Evolutionary conservation across 2,113 vertebrate genomes (phyloP).

Genomic region (Heterotilapia buettikoferi): DNA sequence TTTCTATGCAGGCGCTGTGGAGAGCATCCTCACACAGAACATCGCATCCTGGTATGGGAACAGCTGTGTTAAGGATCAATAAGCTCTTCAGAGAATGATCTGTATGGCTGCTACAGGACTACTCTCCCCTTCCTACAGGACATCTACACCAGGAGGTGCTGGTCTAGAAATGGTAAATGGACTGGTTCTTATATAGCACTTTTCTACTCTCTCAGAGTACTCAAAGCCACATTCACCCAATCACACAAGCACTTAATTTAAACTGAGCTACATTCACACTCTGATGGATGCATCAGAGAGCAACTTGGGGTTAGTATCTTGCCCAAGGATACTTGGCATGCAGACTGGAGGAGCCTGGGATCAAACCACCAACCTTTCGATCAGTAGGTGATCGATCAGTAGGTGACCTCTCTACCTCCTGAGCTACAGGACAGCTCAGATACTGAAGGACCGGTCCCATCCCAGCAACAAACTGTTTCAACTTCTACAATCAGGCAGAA

Average conservation of each 20-base stretch:
- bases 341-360: not conserved
- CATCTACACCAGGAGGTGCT: not conserved
- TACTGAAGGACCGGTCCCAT: accelerated
- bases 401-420: not conserved
- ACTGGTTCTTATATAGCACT: not conserved
- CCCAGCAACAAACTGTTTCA: not conserved
- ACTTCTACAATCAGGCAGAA: not conserved
- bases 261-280: not conserved
- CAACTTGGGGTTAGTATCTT: accelerated
- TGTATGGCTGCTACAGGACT: not conserved
- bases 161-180: not conserved
- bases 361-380: accelerated
- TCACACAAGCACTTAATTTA: not conserved
- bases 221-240: not conserved
- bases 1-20: not conserved
- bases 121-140: not conserved
- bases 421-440: not conserved
- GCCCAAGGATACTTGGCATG: not conserved
- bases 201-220: not conserved
- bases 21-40: not conserved
- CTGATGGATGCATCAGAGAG: not conserved
- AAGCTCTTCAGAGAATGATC: not conserved
- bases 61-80: not conserved
- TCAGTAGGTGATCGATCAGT: accelerated
- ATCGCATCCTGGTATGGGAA: accelerated